Evolutionary conservation across 2,888 invertebrate genomes (phyloP).

Genomic region (Cyaniris semiargus): DNA sequence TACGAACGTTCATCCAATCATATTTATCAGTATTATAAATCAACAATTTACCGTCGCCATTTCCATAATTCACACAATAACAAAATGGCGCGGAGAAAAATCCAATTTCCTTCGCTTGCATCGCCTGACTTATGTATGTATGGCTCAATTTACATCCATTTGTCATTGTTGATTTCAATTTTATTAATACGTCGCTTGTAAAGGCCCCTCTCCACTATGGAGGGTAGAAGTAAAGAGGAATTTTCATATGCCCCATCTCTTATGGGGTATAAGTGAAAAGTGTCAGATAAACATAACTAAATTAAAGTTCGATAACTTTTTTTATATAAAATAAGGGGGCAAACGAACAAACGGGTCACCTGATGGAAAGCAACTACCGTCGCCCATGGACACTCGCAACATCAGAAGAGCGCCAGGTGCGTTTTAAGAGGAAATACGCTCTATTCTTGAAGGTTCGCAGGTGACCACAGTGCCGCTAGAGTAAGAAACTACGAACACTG

Average conservation of each 20-base stretch:
- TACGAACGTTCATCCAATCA: conserved; percentile 45
- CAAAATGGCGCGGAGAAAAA: conserved; percentile 75
- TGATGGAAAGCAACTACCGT: no score
- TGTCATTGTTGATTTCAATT: conserved; percentile 24
- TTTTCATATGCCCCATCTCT: not conserved
- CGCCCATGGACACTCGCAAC: no score
- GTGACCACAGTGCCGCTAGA: no score
- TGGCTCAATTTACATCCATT: conserved; percentile 55
- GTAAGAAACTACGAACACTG: no score
- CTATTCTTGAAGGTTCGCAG: no score
- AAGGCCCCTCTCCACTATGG: not conserved
- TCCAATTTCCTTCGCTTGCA: conserved; percentile 76
- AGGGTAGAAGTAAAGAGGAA: not conserved
- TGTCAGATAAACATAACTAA: no score
- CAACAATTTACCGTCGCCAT: conserved; percentile 75
- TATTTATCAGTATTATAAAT: conserved; percentile 67
- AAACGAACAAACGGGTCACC: no score
- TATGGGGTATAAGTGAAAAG: no score
- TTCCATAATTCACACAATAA: conserved; percentile 79
- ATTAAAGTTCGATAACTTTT: no score
- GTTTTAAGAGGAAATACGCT: no score
- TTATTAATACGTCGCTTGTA: conserved; percentile 4
- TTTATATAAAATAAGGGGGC: no score
- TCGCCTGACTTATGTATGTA: conserved; percentile 58
- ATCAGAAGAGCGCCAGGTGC: no score